phyloP scores from a whole-genome alignment of 2,113 vertebrate species.

The Myotis yumanensis region DNA sequence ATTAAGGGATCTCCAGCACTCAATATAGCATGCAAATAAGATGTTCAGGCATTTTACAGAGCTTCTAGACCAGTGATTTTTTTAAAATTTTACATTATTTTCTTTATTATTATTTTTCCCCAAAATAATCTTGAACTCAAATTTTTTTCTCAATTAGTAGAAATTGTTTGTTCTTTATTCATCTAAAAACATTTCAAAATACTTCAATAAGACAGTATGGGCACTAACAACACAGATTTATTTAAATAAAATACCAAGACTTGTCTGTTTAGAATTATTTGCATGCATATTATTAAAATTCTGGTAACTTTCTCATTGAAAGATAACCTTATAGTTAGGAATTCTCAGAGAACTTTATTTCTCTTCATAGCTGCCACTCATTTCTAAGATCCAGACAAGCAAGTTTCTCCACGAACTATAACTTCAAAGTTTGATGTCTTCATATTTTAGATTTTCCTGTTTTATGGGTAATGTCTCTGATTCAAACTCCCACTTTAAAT shows the following conservation, averaged over 20 bases:
- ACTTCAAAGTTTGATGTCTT: neutral
- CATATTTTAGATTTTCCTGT: neutral
- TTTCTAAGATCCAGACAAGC: neutral
- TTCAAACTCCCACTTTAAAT: neutral
- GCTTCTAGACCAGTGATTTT: neutral
- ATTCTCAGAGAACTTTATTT: neutral
- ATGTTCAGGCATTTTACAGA: neutral
- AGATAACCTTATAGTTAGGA: neutral
- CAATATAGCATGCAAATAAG: neutral
- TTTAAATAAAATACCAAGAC: neutral
- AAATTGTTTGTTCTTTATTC: neutral
- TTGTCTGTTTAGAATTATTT: neutral
- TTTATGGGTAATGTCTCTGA: neutral
- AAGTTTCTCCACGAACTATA: neutral
- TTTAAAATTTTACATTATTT: neutral
- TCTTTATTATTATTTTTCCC: neutral
- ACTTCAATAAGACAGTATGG: neutral
- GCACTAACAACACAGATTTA: neutral
- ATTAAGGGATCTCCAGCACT: neutral
- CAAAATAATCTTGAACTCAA: neutral
- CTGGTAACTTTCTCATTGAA: neutral
- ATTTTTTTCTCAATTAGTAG: neutral
- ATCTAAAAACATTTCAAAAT: neutral
- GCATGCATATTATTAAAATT: neutral
- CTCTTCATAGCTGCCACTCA: neutral